These are phyloP conservation scores for Antechinus stuartii DNA, from an alignment of 2,113 vertebrate species.

Conservation along the genomic window DNA sequence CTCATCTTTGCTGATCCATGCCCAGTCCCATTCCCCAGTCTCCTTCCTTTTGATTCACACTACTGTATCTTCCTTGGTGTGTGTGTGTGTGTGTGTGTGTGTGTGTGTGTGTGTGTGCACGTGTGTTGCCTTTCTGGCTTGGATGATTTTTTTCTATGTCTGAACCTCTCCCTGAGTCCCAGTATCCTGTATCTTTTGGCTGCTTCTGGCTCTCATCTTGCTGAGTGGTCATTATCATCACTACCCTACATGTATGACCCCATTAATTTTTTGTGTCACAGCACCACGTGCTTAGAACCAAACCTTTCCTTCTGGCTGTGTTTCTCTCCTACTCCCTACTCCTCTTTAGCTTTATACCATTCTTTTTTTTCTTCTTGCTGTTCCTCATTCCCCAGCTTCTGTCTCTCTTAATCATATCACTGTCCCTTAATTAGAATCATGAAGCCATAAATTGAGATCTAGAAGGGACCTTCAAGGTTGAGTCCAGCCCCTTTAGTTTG, in stretches of 20 bases:
- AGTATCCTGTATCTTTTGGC: neutral
- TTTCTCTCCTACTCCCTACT: neutral
- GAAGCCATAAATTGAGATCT: neutral
- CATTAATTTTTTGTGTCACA: neutral
- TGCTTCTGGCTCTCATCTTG: neutral
- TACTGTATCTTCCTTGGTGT: neutral
- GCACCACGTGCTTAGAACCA: neutral
- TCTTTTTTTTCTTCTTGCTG: neutral
- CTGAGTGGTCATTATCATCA: neutral
- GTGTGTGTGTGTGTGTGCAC: too few species aligned
- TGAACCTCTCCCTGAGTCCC: neutral
- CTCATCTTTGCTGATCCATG: neutral
- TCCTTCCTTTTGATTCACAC: neutral
- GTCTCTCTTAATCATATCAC: neutral
- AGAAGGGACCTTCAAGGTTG: neutral
- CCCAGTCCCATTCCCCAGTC: too few species aligned
- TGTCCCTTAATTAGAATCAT: neutral
- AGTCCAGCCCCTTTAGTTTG: neutral
- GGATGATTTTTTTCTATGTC: neutral
- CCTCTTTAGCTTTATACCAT: neutral
- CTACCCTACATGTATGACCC: neutral
- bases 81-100: neutral
- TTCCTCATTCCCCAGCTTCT: neutral
- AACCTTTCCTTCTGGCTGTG: neutral
- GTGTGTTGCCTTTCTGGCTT: neutral